Evolutionary conservation across 2,797 vertebrate genomes (phyloP).

Genomic region (Myiotriccus ornatus): DNA sequence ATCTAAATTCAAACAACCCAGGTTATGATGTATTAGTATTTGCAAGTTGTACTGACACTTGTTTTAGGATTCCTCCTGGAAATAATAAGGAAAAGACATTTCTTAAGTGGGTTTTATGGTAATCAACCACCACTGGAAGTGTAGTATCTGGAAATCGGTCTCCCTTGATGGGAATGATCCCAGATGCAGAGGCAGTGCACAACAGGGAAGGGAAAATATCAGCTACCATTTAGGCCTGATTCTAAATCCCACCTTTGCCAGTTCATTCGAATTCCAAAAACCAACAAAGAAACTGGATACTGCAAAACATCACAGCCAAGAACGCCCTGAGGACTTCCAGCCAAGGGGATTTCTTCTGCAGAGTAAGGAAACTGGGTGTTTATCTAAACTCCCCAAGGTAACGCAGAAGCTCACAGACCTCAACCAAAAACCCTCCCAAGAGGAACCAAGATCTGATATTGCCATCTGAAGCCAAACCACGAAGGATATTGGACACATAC

Average conservation of each 20-base stretch:
- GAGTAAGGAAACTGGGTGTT: not conserved
- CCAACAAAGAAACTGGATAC: not conserved
- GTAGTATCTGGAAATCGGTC: not conserved
- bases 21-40: not conserved
- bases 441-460: not conserved
- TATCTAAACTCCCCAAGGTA: not conserved
- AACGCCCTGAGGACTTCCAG: not conserved
- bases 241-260: not conserved
- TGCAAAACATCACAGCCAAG: not conserved
- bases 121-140: not conserved
- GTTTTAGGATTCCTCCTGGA: not conserved
- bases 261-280: not conserved
- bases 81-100: not conserved
- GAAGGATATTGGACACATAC: not conserved
- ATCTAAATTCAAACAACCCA: not conserved
- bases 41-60: not conserved
- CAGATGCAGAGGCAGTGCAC: fast-evolving
- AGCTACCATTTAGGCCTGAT: not conserved
- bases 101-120: not conserved
- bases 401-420: not conserved
- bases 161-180: not conserved
- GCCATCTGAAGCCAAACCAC: not conserved
- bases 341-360: not conserved
- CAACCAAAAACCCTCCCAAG: not conserved
- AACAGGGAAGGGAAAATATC: not conserved